A percentile compares a stretch with the other conserved stretches of the same genome.
phyloP scores from a whole-genome alignment of 2,797 vertebrate genomes.

The Taeniopygia guttata region DNA sequence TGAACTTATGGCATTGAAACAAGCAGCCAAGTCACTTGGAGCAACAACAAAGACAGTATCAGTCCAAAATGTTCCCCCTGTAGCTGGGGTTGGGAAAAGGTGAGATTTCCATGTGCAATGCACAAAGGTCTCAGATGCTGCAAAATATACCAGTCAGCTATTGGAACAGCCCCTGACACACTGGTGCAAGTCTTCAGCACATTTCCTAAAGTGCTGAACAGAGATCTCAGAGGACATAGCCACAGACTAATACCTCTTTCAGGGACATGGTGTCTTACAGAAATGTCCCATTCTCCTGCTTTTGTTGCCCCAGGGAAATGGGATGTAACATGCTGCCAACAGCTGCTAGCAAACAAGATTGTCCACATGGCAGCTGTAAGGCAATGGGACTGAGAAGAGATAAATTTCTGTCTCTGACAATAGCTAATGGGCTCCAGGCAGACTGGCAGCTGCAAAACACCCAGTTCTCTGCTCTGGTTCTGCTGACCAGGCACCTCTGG shows the following conservation, averaged over 20 bases:
- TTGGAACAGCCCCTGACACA: not conserved
- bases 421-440: conserved; percentile 48
- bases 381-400: not conserved
- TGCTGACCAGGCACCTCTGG: conserved; percentile 52
- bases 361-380: conserved; percentile 45
- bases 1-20: not conserved
- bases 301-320: not conserved
- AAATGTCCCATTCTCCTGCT: not conserved
- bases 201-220: not conserved
- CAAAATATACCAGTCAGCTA: not conserved
- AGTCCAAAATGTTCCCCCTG: not conserved
- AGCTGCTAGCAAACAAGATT: conserved; percentile 48
- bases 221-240: not conserved
- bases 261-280: not conserved
- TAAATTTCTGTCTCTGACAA: conserved; percentile 34
- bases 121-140: not conserved
- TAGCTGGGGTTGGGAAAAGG: not conserved
- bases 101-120: not conserved
- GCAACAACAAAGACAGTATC: not conserved
- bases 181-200: not conserved
- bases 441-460: conserved; percentile 61
- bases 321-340: not conserved
- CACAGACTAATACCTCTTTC: not conserved
- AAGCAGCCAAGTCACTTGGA: not conserved
- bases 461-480: conserved; percentile 5